Evolutionary conservation across 2,888 invertebrate genomes (phyloP), one percentile per base, ranked within the genome.

Genomic region (Anthrax anthrax): DNA sequence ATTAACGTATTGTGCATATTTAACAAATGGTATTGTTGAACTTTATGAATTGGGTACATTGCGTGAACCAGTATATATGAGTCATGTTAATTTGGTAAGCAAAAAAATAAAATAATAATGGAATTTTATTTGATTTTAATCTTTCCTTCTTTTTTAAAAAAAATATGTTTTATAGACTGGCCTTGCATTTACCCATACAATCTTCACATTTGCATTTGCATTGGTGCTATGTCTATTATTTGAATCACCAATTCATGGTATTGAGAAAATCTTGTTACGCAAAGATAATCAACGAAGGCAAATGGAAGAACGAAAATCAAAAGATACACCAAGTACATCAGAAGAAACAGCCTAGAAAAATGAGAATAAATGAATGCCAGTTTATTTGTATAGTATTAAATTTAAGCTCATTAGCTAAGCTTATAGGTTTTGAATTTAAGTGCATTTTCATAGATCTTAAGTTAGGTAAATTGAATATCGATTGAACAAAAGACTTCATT

Each of bases 1-100:
- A 54, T 63, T 84, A 47, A 81, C 82, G 0, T 84, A 80, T 60
- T 80, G 81, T 54, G 81, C 81, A 2, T 84, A 83, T 61, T 70
- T 84, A 43, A 75, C 80, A 29, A 83, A 84, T 59, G 83, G 83
- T 4, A 67, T 82, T 18, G 72, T 84, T 0, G 81, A 80, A 59
- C 61, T 83, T 48, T 78, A 80, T 62, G 74, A 74, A 54, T 70
- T 75, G 5, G 77, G 80, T 2, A 75, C 75, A 42, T 55, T 77
- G 38, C 67, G 80, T 56, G 71, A 74, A 60, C 76, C 80, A 1
- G 62, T 73, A 39, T 75, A 77, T 57, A 71, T 81, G 55, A 77
- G 75, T 40, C 72, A 73, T 57, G 73, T 76, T 52, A 74, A 73
- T 60, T 64, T 81, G 70, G 81, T 81, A 69, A 70, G 72, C 64